Percentiles rank a stretch among this genome's conserved stretches.
These are phyloP conservation scores for Corythaeola cristata DNA, from an alignment of 2,113 vertebrate species.

Conservation along the genomic window DNA sequence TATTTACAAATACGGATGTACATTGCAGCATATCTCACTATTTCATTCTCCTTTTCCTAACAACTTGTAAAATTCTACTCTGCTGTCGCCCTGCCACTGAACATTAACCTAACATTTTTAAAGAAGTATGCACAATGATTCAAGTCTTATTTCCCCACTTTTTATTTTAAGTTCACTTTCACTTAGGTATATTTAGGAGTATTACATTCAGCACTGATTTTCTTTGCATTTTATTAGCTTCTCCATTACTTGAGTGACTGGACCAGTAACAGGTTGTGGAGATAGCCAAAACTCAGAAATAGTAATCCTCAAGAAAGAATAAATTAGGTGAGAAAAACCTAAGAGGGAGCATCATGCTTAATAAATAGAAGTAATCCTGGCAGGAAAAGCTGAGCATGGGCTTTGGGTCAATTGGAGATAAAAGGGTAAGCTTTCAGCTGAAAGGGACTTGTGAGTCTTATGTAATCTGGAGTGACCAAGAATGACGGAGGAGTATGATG, in stretches of 20 bases:
- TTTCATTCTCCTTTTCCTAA: neutral
- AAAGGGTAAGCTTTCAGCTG: neutral
- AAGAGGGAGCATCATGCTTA: neutral
- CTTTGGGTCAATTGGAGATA: neutral
- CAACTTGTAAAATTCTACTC: neutral
- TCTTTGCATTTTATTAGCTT: neutral
- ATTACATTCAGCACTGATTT: neutral
- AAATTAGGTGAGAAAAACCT: neutral
- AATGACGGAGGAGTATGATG: neutral
- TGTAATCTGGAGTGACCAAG: neutral
- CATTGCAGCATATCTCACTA: neutral
- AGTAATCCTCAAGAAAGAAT: neutral
- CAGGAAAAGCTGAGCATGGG: neutral
- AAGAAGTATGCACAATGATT: neutral
- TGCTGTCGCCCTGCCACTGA: neutral
- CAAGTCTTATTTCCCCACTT: neutral
- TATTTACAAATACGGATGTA: neutral
- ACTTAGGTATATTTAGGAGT: neutral
- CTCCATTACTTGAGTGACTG: neutral
- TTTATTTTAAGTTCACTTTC: neutral
- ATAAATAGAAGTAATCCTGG: neutral
- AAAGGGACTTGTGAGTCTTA: neutral
- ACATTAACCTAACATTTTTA: neutral
- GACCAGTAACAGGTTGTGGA: neutral
- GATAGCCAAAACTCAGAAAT: neutral